These are phyloP conservation scores for Mythimna impura DNA, from an alignment of 2,888 invertebrate genomes.

Conservation along the genomic window DNA sequence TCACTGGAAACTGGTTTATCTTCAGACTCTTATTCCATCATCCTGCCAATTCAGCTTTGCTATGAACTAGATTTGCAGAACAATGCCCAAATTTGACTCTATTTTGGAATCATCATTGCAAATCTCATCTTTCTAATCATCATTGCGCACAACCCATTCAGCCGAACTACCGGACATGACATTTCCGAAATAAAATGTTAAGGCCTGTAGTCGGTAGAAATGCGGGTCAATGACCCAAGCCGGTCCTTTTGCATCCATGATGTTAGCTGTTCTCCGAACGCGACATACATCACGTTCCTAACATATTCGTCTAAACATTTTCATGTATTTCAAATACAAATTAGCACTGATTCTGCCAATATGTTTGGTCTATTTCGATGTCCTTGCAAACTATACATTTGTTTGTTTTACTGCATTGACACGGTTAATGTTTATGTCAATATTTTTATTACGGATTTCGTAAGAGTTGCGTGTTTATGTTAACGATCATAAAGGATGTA, in stretches of 20 bases:
- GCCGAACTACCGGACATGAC: conserved; percentile 6
- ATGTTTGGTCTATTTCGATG: conserved; percentile 72
- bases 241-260: conserved; percentile 36
- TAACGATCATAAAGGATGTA: conserved; percentile 58
- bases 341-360: conserved; percentile 62
- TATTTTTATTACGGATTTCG: conserved; percentile 67
- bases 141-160: background rate
- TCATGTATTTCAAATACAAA: conserved; percentile 50
- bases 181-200: conserved; percentile 28
- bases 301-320: conserved; percentile 39
- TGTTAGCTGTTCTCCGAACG: conserved; percentile 28
- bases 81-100: background rate
- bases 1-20: background rate
- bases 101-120: background rate
- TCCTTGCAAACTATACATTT: conserved; percentile 71
- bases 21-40: background rate
- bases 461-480: conserved; percentile 64
- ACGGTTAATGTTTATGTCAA: conserved; percentile 69
- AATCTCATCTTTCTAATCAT: background rate
- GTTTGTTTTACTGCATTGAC: conserved; percentile 73
- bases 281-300: conserved; percentile 39
- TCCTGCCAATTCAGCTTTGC: background rate
- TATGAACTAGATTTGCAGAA: too few species aligned
- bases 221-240: conserved; percentile 43
- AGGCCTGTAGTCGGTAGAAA: conserved; percentile 41